Percentiles rank a stretch among this genome's conserved stretches.
Evolutionary conservation across 92 coral and sea anemone species (phyloP).

Genomic region (Epizoanthus scotinus): DNA sequence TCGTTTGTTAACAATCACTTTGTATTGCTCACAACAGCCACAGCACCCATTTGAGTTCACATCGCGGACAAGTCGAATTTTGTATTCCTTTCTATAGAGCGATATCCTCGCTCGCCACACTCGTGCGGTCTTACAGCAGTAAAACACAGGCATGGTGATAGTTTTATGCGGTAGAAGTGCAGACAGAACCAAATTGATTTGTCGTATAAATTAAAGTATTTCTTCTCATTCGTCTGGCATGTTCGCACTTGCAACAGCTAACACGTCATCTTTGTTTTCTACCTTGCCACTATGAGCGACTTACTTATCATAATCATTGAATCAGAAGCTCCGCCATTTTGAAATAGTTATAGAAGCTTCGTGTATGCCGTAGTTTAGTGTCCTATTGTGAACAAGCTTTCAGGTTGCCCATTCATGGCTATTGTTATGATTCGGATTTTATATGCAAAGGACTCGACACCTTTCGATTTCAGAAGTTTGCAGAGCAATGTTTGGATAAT

Average conservation of each 20-base stretch:
- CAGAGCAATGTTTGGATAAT: too few species aligned
- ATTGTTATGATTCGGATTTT: too few species aligned
- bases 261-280: neutral
- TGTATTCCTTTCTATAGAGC: constrained; percentile 33
- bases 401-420: too few species aligned
- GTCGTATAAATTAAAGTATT: neutral
- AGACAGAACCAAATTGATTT: neutral
- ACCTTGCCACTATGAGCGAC: neutral
- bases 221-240: neutral
- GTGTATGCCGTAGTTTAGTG: constrained; percentile 3
- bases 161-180: neutral
- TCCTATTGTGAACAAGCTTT: neutral
- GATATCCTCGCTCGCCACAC: constrained; percentile 42
- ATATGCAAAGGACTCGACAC: too few species aligned
- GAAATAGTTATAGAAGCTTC: neutral
- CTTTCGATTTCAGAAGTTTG: too few species aligned
- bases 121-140: constrained; percentile 28
- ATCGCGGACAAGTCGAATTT: constrained; percentile 37
- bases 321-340: neutral
- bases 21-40: constrained; percentile 51
- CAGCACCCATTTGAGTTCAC: constrained; percentile 36
- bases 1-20: constrained; percentile 44
- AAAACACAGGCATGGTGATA: constrained; percentile 15
- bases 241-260: neutral
- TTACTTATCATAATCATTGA: neutral